Evolutionary conservation across 2,113 vertebrate genomes (phyloP), one percentile per base, ranked within the genome.

Genomic region (Mola mola): DNA sequence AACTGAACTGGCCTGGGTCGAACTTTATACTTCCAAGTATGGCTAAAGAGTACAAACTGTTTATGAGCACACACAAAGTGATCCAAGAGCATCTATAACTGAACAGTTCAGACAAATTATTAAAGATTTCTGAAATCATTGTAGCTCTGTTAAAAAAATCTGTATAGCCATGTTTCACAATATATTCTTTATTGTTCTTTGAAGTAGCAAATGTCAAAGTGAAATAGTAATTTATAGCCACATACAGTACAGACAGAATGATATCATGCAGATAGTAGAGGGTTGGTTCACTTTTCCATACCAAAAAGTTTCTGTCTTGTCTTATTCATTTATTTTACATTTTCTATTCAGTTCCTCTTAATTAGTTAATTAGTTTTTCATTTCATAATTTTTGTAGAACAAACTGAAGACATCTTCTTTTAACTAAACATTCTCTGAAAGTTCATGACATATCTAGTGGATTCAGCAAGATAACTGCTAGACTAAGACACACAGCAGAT

Each of bases 201-300:
- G 43, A 85, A 79, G 73, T 85, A 83, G 65, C 79, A 90, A 91
- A 85, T 76, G 70, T 64, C 55, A 74, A 82, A 79, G 73, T 87
- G 71, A 78, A 88, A 81, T 15, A 80, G 53, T 68, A 63, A 49
- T 72, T 73, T 57, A 70, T 29, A 53, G 72, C 55, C 73, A 88
- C 78, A 82, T 51, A 78, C 37, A 74, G 43, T 57, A 66, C 17
- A 77, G 68, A 81, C 63, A 58, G 34, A 47, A 69, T 51, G 47
- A 51, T 36, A 62, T 66, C 89, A 88, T 88, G 87, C 89, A 88
- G 41, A 79, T 69, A 53, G 26, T 28, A 56, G 15, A 50, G 24
- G 41, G 8, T 38, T 65, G 44, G 4, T 31, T 64, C 4, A 15
- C 60, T 31, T 60, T n/a, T 47, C 12, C 60, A 24, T 10, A 4